Evolutionary conservation across 2,888 invertebrate genomes (phyloP).

Genomic region (Eretmocerus hayati): DNA sequence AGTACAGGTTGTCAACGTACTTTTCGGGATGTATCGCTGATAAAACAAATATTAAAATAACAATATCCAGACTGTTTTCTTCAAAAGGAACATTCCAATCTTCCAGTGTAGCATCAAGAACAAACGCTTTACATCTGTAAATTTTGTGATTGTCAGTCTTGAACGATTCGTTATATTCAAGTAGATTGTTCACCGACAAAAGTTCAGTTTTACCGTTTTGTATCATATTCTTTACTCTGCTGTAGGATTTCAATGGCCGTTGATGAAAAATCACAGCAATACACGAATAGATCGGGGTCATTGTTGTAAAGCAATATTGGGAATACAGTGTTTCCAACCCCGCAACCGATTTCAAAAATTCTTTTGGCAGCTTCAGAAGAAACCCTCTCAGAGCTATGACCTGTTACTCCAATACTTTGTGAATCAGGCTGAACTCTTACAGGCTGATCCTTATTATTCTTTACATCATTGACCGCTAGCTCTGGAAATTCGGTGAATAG

Average conservation of each 20-base stretch:
- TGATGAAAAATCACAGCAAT: slow-evolving; percentile 89
- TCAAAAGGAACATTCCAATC: slow-evolving; percentile 73
- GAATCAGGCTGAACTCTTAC: slow-evolving; percentile 44
- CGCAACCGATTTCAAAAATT: slow-evolving; percentile 91
- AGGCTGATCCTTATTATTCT: slow-evolving; percentile 46
- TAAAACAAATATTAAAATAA: slow-evolving; percentile 88
- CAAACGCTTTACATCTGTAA: slow-evolving; percentile 77
- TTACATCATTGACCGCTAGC: slow-evolving; percentile 53
- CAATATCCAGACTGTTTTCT: slow-evolving; percentile 72
- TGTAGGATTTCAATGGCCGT: slow-evolving; percentile 77
- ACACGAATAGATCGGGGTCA: slow-evolving; percentile 72
- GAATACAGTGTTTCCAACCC: slow-evolving; percentile 94
- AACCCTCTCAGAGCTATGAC: slow-evolving; percentile 9
- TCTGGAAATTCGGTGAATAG: slow-evolving; percentile 96
- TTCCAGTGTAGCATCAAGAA: slow-evolving; percentile 75
- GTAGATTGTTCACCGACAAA: no score
- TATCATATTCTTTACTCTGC: slow-evolving; percentile 63
- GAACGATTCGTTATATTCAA: slow-evolving; percentile 4
- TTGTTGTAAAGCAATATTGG: slow-evolving; percentile 80
- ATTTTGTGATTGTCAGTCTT: no score
- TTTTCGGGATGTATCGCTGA: slow-evolving; percentile 88
- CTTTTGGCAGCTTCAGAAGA: no score
- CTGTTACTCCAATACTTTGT: no score
- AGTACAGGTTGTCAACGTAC: no score
- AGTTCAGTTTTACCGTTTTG: slow-evolving; percentile 44